Evolutionary conservation across 2,113 vertebrate species (phyloP).

Genomic region (Desmodus rotundus): DNA sequence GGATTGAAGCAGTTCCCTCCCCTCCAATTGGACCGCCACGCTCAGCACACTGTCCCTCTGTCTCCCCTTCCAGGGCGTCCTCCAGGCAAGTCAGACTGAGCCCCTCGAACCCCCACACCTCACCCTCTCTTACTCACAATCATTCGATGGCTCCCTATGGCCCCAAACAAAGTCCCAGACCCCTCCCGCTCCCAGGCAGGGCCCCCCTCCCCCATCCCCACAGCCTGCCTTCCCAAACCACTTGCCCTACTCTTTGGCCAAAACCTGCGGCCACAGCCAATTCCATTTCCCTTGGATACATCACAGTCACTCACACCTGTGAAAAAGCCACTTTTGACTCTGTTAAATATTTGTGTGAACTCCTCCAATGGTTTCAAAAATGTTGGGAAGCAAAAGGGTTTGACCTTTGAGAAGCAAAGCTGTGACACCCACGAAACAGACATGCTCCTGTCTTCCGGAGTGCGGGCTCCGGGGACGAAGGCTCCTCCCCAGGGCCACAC

Average conservation of each 20-base stretch:
- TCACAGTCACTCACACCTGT: not conserved
- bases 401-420: not conserved
- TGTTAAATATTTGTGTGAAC: not conserved
- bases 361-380: not conserved
- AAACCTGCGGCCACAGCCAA: not conserved
- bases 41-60: not conserved
- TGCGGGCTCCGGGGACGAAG: not conserved
- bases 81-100: not conserved
- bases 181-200: not conserved
- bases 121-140: not conserved
- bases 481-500: not conserved
- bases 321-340: not conserved
- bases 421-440: not conserved
- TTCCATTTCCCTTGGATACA: not conserved
- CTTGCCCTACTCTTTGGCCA: not conserved
- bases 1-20: not conserved
- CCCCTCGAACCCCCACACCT: too few relatives aligned
- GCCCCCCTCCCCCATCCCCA: not conserved
- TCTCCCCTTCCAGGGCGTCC: not conserved
- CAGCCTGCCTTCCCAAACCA: not conserved
- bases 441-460: fast-evolving
- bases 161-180: not conserved
- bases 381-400: not conserved
- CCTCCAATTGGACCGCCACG: not conserved
- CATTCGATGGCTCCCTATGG: not conserved